phyloP scores from a whole-genome alignment of 2,888 invertebrate genomes.

The Microchrysa polita region DNA sequence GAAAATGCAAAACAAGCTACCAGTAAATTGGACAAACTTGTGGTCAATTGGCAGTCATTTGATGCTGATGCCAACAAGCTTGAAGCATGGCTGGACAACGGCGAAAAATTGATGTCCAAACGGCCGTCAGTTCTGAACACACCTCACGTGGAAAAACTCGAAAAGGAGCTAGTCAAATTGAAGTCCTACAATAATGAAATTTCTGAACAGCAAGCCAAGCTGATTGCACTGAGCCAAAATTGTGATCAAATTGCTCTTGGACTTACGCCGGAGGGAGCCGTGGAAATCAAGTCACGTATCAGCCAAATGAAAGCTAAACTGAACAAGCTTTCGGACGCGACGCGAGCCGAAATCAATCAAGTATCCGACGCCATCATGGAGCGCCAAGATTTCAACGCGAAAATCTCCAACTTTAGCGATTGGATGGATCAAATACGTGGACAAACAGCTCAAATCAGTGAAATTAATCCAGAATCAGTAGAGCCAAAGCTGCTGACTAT shows the following conservation, averaged over 20 bases:
- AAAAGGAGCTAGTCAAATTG: conserved; percentile 77
- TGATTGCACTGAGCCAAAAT: conserved; percentile 80
- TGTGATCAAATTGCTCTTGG: conserved; percentile 82
- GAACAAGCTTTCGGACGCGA: conserved; percentile 78
- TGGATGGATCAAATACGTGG: conserved; percentile 81
- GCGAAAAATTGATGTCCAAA: conserved; percentile 71
- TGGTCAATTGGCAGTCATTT: conserved; percentile 83
- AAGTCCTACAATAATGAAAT: conserved; percentile 87
- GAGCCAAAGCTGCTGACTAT: conserved; percentile 81
- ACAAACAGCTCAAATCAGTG: conserved; percentile 80
- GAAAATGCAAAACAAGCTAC: conserved; percentile 82
- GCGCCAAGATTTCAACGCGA: conserved; percentile 84
- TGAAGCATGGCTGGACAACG: conserved; percentile 78
- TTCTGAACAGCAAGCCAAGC: conserved; percentile 83
- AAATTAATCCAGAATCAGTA: conserved; percentile 83
- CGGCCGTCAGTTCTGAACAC: conserved; percentile 72
- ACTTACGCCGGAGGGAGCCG: conserved; percentile 81
- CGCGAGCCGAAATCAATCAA: conserved; percentile 79
- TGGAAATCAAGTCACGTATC: conserved; percentile 75
- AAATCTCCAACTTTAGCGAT: conserved; percentile 79
- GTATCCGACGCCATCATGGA: conserved; percentile 83
- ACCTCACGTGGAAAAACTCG: conserved; percentile 78
- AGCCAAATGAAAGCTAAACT: conserved; percentile 79
- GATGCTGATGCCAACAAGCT: conserved; percentile 80
- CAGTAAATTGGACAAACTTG: conserved; percentile 80